A percentile compares a stretch with the other conserved stretches of the same genome.
These are phyloP conservation scores for Leptestheria dahalacensis DNA, from an alignment of 1,140 invertebrate genomes.

Conservation along the genomic window DNA sequence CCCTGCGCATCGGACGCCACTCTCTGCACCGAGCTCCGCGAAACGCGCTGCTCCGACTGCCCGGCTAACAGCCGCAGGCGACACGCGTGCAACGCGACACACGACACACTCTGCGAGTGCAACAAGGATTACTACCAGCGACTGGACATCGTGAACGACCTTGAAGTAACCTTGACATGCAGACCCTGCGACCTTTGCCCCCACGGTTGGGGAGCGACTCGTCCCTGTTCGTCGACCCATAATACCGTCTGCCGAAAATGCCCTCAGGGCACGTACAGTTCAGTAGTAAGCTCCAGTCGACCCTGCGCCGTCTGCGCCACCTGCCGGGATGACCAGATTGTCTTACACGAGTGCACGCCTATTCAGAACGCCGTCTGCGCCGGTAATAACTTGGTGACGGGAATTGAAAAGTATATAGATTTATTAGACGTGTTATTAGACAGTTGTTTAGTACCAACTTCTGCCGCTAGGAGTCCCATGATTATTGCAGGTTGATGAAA, in stretches of 20 bases:
- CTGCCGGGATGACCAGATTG: conserved; percentile 21
- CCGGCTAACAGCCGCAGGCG: conserved; percentile 15
- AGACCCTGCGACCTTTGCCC: conserved; percentile 22
- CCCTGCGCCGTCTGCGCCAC: conserved; percentile 23
- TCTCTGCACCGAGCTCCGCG: conserved; percentile 15
- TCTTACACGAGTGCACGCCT: conserved; percentile 24
- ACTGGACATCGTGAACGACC: neutral
- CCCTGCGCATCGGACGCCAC: no score
- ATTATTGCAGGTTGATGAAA: neutral
- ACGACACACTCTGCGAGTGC: conserved; percentile 22
- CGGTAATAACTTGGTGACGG: conserved; percentile 17
- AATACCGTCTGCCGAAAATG: conserved; percentile 25
- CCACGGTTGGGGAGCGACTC: conserved; percentile 22
- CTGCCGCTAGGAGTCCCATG: neutral
- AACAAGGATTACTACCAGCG: conserved; percentile 16
- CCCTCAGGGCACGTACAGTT: conserved; percentile 23
- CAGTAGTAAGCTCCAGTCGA: conserved; percentile 21
- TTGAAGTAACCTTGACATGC: conserved; percentile 14
- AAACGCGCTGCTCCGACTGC: conserved; percentile 20
- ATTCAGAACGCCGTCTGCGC: conserved; percentile 27
- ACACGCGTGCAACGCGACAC: conserved; percentile 20
- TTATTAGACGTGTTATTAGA: neutral
- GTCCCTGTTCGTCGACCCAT: conserved; percentile 18
- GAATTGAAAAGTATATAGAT: neutral
- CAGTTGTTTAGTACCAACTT: neutral